Evolutionary conservation across 2,113 vertebrate genomes (phyloP), one percentile per base, ranked within the genome.

Genomic region (Noctilio leporinus): DNA sequence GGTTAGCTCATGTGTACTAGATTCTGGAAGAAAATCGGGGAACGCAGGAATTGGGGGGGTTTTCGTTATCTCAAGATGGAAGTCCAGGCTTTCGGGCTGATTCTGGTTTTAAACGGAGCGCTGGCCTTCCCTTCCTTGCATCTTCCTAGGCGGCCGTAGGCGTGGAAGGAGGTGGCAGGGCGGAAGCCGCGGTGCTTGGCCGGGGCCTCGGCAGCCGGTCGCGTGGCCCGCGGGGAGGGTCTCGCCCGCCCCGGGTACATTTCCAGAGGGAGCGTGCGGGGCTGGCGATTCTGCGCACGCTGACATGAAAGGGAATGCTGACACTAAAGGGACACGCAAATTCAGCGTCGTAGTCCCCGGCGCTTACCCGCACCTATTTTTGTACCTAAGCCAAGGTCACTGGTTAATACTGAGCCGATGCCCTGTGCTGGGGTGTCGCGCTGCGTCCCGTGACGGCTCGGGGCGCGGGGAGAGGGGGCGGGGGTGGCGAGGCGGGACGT

Each of bases 341-440:
- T 6, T 20, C 20, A 0, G 88, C 88, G 59, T 53, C 30, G 15
- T 1, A 2, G 85, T 75, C 77, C 88, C 76, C 38, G 67, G 70
- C 9, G 97, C 91, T 93, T 30, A 49, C 65, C 10, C 85, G 78
- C 86, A 8, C 47, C 95, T 96, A 89, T 89, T 94, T 88, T 43
- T 49, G 51, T 28, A 64, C 4, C 81, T 94, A 88, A 96, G 91
- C 95, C 97, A 96, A 97, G 94, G 97, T 97, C 96, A 95, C 88
- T 81, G 88, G 80, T 53, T 81, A 90, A 95, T 49, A 4, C 90
- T 24, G 0, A 57, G 43, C 43, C 43, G 0, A 5, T 2, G 38
- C 67, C 14, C 62, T 19, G 85, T 9, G 86, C 53, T 6, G 75
- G 86, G 77, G 69, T 17, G 47, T 7, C 62, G 81, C 93, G 70